These are phyloP conservation scores for Nomada flava DNA, from an alignment of 2,888 invertebrate species.

Conservation along the genomic window DNA sequence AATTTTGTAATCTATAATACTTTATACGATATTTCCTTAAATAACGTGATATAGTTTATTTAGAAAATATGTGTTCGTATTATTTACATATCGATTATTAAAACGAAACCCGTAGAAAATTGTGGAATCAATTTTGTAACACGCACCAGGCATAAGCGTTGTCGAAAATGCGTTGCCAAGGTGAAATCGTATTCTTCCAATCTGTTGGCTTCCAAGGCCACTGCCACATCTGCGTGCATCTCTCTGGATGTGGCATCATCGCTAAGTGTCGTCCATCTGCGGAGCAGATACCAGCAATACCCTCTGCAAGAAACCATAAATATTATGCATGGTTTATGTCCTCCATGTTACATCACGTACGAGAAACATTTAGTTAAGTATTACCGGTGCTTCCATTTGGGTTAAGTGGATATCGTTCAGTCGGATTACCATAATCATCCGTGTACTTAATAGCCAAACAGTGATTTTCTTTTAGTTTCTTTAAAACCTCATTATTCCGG, in stretches of 20 bases:
- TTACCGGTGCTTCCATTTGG: slow-evolving; percentile 94
- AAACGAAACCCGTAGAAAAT: neutral
- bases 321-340: neutral
- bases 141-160: slow-evolving; percentile 93
- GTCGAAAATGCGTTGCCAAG: slow-evolving; percentile 96
- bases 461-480: slow-evolving; percentile 85
- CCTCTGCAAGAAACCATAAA: slow-evolving; percentile 84
- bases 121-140: slow-evolving; percentile 6
- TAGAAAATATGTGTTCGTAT: slow-evolving; percentile 19
- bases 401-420: slow-evolving; percentile 95
- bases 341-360: neutral
- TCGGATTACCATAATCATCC: slow-evolving; percentile 91
- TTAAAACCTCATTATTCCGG: slow-evolving; percentile 85
- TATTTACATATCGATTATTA: slow-evolving; percentile 31
- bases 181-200: slow-evolving; percentile 88
- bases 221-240: slow-evolving; percentile 95
- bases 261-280: slow-evolving; percentile 96
- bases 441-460: slow-evolving; percentile 93
- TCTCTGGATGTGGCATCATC: slow-evolving; percentile 99
- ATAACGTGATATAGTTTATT: neutral
- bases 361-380: slow-evolving; percentile 61
- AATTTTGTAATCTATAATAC: slow-evolving; percentile 59
- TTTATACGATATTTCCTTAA: neutral
- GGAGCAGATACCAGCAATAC: slow-evolving; percentile 96
- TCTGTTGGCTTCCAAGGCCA: slow-evolving; percentile 89